Conservation (phyloP, 2,797 vertebrate species). For the Loriculus beryllinus region DNA sequence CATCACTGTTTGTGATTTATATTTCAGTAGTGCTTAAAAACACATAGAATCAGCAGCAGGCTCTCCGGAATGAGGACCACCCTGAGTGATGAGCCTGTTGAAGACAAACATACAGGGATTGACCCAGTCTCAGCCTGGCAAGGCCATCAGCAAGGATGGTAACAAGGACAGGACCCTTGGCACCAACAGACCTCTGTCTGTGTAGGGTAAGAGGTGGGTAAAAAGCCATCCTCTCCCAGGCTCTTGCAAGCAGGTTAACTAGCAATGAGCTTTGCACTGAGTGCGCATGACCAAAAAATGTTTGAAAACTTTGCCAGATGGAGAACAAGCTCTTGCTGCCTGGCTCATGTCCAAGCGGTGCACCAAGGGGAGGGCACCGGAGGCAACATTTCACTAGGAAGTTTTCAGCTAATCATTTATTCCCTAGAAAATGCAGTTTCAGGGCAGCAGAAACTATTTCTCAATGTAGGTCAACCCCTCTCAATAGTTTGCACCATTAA, state of each 20-base stretch:
- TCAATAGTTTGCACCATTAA: not conserved
- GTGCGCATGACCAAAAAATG: not conserved
- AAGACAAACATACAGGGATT: not conserved
- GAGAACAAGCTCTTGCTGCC: not conserved
- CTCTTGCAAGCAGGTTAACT: not conserved
- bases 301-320: not conserved
- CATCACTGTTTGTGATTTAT: not conserved
- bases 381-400: not conserved
- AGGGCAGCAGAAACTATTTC: not conserved
- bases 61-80: not conserved
- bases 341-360: not conserved
- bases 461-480: not conserved
- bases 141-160: not conserved
- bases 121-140: not conserved
- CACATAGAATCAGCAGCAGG: accelerated
- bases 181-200: not conserved
- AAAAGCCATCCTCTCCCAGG: not conserved
- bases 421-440: not conserved
- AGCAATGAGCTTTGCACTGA: not conserved
- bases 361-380: not conserved
- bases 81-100: not conserved
- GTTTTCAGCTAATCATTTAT: not conserved
- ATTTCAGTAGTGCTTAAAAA: not conserved
- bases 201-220: not conserved
- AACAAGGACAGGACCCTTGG: not conserved